Conservation (phyloP, 2,797 vertebrate genomes). For the Acridotheres tristis region DNA sequence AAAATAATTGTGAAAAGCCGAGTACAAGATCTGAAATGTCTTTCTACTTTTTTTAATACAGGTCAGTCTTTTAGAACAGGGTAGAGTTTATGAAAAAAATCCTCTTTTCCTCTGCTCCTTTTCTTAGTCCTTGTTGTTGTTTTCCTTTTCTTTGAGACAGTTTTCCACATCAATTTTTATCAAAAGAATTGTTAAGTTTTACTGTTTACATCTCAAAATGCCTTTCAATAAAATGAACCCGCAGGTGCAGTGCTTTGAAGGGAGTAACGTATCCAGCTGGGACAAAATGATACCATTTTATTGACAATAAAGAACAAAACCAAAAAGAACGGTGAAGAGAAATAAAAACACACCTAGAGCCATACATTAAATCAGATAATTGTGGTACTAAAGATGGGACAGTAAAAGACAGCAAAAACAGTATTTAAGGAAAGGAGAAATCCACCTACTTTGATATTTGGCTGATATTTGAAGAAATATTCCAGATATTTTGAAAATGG, state of each 20-base stretch:
- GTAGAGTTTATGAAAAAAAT: not conserved
- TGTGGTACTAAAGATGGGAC: not conserved
- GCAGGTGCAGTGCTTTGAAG: not conserved
- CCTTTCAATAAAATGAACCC: not conserved
- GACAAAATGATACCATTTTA: not conserved
- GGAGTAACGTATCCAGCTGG: not conserved
- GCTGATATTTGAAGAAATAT: not conserved
- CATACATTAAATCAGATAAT: not conserved
- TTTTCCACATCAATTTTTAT: slow-evolving; percentile 1
- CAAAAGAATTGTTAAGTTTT: slow-evolving; percentile 6
- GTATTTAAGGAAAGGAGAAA: not conserved
- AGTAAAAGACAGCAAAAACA: not conserved
- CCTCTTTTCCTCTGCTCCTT: not conserved
- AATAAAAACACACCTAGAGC: not conserved
- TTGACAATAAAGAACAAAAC: not conserved
- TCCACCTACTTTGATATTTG: not conserved
- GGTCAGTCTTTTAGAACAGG: not conserved
- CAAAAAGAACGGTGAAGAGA: not conserved
- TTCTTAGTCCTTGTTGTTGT: not conserved
- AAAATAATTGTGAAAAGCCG: not conserved
- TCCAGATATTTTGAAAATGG: not conserved
- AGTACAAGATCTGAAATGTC: not conserved
- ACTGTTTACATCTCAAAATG: not conserved
- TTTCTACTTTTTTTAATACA: not conserved
- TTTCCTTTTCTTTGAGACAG: not conserved